A percentile compares a stretch with the other conserved stretches of the same genome.
These are phyloP conservation scores for Sylvia atricapilla DNA, from an alignment of 2,113 vertebrate species.

Conservation along the genomic window DNA sequence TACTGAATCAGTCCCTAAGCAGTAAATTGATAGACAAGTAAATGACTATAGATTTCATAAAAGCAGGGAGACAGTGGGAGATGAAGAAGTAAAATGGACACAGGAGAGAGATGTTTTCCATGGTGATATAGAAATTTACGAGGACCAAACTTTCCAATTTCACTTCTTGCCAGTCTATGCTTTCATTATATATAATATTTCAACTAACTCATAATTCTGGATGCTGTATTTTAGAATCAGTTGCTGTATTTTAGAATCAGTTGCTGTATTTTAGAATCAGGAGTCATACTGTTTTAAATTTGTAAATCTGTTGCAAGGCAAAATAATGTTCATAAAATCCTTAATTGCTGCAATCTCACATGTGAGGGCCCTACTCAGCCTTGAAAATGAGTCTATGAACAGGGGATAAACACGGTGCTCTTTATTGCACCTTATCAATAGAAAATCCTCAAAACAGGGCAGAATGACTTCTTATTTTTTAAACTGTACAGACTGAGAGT, in stretches of 20 bases:
- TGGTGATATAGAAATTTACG: not conserved
- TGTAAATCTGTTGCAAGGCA: not conserved
- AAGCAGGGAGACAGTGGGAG: not conserved
- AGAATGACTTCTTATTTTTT: not conserved
- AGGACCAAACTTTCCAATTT: not conserved
- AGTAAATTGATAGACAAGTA: not conserved
- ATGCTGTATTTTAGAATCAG: not conserved
- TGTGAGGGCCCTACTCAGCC: not conserved
- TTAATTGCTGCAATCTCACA: not conserved
- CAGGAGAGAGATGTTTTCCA: not conserved
- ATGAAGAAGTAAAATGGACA: not conserved
- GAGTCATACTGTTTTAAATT: not conserved
- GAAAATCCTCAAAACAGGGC: not conserved
- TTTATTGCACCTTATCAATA: not conserved
- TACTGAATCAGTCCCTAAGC: not conserved
- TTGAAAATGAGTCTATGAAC: not conserved
- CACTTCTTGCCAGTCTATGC: not conserved
- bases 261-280: not conserved
- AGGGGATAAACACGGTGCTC: not conserved
- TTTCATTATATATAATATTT: not conserved
- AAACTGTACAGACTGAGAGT: not conserved
- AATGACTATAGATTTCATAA: not conserved
- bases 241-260: not conserved
- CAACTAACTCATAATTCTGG: not conserved
- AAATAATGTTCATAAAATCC: not conserved